A percentile compares a stretch with the other conserved stretches of the same genome.
Evolutionary conservation across 2,888 invertebrate genomes (phyloP).

Genomic region (Apodemia hepburni): DNA sequence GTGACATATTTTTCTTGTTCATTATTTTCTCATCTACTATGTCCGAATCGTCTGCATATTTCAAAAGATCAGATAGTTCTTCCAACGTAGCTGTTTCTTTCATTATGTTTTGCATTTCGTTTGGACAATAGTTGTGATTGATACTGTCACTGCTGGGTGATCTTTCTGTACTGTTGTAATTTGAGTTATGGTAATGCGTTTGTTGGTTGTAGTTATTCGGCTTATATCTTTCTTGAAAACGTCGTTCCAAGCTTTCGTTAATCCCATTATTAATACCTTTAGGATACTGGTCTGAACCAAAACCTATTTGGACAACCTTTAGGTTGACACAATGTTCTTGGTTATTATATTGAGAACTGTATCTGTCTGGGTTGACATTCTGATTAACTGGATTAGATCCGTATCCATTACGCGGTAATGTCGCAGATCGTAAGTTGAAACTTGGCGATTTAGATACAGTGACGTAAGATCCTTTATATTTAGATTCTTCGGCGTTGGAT

Average conservation of each 20-base stretch:
- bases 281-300: slow-evolving; percentile 80
- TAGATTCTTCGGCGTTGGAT: slow-evolving; percentile 66
- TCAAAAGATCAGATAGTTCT: slow-evolving; percentile 85
- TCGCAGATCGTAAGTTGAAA: slow-evolving; percentile 82
- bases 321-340: slow-evolving; percentile 77
- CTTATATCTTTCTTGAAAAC: slow-evolving; percentile 76
- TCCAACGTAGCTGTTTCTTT: slow-evolving; percentile 83
- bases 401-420: slow-evolving; percentile 86
- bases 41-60: slow-evolving; percentile 88
- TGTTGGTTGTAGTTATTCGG: slow-evolving; percentile 65
- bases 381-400: slow-evolving; percentile 58
- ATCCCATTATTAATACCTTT: slow-evolving; percentile 74
- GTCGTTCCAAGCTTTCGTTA: slow-evolving; percentile 66
- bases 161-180: slow-evolving; percentile 62
- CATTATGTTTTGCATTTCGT: slow-evolving; percentile 67
- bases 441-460: slow-evolving; percentile 69
- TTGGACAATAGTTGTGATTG: slow-evolving; percentile 68
- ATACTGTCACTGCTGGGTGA: slow-evolving; percentile 70
- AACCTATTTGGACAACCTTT: slow-evolving; percentile 82
- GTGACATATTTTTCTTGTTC: slow-evolving; percentile 68
- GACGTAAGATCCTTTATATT: slow-evolving; percentile 61
- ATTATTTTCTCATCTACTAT: slow-evolving; percentile 74
- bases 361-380: slow-evolving; percentile 69
- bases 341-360: slow-evolving; percentile 76
- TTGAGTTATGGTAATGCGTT: slow-evolving; percentile 62